Conservation (phyloP, 2,888 invertebrate species). For the Sycophila texana region DNA sequence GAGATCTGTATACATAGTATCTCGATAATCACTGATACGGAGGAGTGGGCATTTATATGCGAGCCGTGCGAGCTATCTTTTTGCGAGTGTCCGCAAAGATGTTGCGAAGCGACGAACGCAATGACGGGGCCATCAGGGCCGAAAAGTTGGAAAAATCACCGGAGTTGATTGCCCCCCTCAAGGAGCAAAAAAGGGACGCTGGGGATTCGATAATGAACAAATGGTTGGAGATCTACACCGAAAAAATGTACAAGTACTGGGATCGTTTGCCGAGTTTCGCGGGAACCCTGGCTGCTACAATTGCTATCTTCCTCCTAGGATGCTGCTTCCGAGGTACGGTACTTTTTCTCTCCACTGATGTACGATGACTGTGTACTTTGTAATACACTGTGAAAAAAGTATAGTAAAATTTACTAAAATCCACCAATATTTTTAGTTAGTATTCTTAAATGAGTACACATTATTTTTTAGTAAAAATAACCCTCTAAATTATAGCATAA, state of each 20-base stretch:
- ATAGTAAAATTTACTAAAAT: too few species aligned
- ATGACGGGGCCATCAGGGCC: not conserved
- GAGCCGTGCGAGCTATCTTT: too few species aligned
- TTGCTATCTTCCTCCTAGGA: conserved; percentile 38
- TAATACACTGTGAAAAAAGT: too few species aligned
- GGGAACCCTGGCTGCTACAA: conserved; percentile 28
- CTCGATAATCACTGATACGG: conserved; percentile 22
- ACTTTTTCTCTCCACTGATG: not conserved
- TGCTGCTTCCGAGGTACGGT: conserved; percentile 43
- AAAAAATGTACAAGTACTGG: conserved; percentile 47
- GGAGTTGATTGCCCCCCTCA: not conserved
- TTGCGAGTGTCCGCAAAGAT: not conserved
- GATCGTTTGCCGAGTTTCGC: conserved; percentile 32
- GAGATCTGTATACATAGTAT: not conserved
- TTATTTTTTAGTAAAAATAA: too few species aligned
- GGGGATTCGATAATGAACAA: conserved; percentile 23
- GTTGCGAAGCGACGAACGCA: not conserved
- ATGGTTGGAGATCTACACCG: conserved; percentile 42
- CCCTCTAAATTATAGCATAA: too few species aligned
- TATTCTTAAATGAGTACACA: too few species aligned
- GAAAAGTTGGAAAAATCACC: too few species aligned
- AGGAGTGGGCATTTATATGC: not conserved
- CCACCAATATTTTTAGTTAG: too few species aligned
- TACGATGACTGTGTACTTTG: not conserved
- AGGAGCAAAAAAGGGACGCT: not conserved